These are phyloP conservation scores for Trichomalopsis sarcophagae DNA, from an alignment of 1,140 invertebrate species.

Conservation along the genomic window DNA sequence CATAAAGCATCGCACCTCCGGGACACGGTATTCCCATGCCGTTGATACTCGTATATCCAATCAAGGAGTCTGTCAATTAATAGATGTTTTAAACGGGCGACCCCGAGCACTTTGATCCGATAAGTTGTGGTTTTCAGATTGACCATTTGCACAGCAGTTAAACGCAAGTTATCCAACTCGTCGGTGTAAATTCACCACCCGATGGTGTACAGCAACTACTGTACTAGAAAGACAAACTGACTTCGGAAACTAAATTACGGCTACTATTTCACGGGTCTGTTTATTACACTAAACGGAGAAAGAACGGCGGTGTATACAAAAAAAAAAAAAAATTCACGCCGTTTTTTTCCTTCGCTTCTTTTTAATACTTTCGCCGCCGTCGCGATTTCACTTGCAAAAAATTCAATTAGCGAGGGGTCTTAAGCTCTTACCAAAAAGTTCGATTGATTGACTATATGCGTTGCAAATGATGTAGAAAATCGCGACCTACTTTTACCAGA, in stretches of 20 bases:
- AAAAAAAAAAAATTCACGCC: background rate
- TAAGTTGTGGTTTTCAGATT: slow-evolving; percentile 13
- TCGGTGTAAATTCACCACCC: background rate
- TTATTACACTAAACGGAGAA: no score
- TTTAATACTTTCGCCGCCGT: no score
- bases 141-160: background rate
- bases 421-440: background rate
- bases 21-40: slow-evolving; percentile 22
- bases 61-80: slow-evolving; percentile 41
- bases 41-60: slow-evolving; percentile 32
- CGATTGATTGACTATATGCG: slow-evolving; percentile 33
- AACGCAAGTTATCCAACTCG: background rate
- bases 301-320: background rate
- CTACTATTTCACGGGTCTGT: no score
- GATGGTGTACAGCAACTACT: background rate
- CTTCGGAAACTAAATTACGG: background rate
- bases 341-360: background rate
- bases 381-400: slow-evolving; percentile 6
- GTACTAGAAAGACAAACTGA: background rate
- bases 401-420: slow-evolving; percentile 31
- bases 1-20: slow-evolving; percentile 27
- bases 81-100: background rate
- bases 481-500: slow-evolving; percentile 44
- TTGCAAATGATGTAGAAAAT: slow-evolving; percentile 48
- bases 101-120: background rate